These are phyloP conservation scores for Loripinus fragilis DNA, from an alignment of 2,888 invertebrate genomes.

Conservation along the genomic window DNA sequence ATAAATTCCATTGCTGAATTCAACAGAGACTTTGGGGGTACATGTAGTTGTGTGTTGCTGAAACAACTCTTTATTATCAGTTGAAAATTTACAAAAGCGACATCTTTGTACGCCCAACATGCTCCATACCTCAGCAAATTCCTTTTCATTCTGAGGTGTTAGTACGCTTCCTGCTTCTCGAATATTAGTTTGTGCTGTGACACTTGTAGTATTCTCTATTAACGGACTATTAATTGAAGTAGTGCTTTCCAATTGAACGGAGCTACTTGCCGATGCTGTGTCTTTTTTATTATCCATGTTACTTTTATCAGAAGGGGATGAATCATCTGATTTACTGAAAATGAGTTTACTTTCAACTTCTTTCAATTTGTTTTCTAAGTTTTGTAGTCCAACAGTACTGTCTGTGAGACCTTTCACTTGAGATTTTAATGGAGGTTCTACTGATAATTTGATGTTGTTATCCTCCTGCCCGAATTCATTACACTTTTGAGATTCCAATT, in stretches of 20 bases:
- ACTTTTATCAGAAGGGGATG: no score
- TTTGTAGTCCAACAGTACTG: constrained; percentile 1
- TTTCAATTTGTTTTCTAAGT: constrained; percentile 19
- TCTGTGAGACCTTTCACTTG: not conserved
- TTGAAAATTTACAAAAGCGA: constrained; percentile 61
- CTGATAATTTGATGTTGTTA: no score
- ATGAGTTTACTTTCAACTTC: constrained; percentile 14
- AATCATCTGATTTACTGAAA: not conserved
- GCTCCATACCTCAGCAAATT: constrained; percentile 38
- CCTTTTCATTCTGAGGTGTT: constrained; percentile 16
- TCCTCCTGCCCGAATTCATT: no score
- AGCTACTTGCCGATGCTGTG: no score
- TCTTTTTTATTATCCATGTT: no score
- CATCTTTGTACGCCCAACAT: constrained; percentile 54
- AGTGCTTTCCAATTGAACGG: not conserved
- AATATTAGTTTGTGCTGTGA: not conserved
- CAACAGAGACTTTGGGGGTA: constrained; percentile 15
- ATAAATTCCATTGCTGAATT: constrained; percentile 24
- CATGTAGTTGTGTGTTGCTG: constrained; percentile 56
- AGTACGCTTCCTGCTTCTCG: not conserved
- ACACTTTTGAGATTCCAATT: no score
- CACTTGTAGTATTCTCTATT: no score
- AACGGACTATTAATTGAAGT: not conserved
- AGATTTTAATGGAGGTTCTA: not conserved
- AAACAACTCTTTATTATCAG: constrained; percentile 53